Evolutionary conservation across 2,797 vertebrate species (phyloP).

Genomic region (Tympanoctomys barrerae): DNA sequence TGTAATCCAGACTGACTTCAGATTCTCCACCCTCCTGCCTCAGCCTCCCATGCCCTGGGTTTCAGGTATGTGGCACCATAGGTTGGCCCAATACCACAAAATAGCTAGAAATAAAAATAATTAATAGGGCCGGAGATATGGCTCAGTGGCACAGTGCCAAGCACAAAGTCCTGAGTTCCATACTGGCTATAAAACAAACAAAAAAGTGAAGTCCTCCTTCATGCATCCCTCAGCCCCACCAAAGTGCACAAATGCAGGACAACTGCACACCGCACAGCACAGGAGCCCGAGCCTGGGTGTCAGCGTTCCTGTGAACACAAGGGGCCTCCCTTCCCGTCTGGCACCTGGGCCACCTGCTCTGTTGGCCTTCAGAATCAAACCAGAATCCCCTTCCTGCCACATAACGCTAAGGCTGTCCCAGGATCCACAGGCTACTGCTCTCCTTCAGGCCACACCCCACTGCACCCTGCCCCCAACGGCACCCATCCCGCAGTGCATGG

Average conservation of each 20-base stretch:
- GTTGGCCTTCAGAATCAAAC: not conserved
- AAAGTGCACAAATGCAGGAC: fast-evolving
- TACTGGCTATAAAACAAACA: too few species aligned
- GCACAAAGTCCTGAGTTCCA: too few species aligned
- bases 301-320: fast-evolving
- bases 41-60: not conserved
- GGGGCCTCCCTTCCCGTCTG: not conserved
- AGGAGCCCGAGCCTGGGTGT: not conserved
- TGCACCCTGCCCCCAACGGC: not conserved
- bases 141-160: too few species aligned
- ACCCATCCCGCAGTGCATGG: not conserved
- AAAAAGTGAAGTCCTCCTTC: not conserved
- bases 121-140: not conserved
- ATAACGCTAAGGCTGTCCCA: not conserved
- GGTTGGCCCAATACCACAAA: not conserved
- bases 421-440: not conserved
- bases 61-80: not conserved
- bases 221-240: not conserved
- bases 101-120: not conserved
- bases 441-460: not conserved
- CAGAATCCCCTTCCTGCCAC: not conserved
- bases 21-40: not conserved
- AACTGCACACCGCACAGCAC: too few species aligned
- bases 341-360: not conserved
- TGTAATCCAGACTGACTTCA: not conserved